These are phyloP conservation scores for Gymnogyps californianus DNA, from an alignment of 2,113 vertebrate species.

Conservation along the genomic window DNA sequence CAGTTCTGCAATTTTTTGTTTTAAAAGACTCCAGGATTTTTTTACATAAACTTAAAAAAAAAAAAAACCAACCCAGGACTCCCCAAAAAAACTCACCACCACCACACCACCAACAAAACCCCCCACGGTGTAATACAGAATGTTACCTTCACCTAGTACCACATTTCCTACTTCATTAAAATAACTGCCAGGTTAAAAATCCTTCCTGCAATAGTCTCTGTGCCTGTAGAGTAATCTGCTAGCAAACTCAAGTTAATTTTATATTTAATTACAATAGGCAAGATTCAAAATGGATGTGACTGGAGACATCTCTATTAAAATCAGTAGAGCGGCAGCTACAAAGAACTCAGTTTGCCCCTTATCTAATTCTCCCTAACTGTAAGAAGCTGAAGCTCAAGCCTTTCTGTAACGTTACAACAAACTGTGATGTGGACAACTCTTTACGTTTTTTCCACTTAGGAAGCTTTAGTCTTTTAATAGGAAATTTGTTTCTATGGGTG, in stretches of 20 bases:
- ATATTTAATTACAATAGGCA: not conserved
- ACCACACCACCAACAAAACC: not conserved
- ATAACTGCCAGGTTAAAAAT: not conserved
- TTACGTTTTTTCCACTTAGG: not conserved
- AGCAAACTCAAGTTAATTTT: not conserved
- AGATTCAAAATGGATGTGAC: not conserved
- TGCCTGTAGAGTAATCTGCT: not conserved
- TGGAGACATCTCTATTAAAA: not conserved
- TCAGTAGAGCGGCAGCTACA: not conserved
- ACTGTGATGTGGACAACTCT: not conserved
- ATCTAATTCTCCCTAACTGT: not conserved
- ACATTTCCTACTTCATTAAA: not conserved
- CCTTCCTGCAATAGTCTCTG: not conserved
- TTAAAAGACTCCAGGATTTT: not conserved
- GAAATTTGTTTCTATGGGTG: slow-evolving; percentile 7
- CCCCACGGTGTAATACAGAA: no score
- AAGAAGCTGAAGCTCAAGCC: not conserved
- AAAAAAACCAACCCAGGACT: not conserved
- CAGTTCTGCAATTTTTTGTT: not conserved
- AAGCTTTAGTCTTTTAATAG: slow-evolving; percentile 13
- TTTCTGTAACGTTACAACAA: not conserved
- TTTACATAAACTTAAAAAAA: not conserved
- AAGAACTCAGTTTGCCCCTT: not conserved
- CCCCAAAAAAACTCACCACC: not conserved
- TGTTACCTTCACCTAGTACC: not conserved